Evolutionary conservation across 2,888 invertebrate species (phyloP), one percentile per base, ranked within the genome.

Genomic region (Lithophane ornitopus): DNA sequence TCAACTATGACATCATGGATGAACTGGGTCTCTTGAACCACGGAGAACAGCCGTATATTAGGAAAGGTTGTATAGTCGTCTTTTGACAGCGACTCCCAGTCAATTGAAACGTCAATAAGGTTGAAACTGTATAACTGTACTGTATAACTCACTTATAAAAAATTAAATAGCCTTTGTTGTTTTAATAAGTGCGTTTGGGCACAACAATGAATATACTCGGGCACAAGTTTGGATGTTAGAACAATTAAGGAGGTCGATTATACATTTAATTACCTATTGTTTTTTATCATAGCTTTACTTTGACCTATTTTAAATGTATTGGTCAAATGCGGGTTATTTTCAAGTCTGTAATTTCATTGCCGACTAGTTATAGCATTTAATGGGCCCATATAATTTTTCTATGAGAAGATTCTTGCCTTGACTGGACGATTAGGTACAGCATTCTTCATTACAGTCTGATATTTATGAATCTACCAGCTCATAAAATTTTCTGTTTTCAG

Each of bases 381-480:
- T 22, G 22, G 22, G 14, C 9, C 14, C 28, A 19, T 44, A 19
- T 6, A 11, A 12, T 3, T 9, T 16, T 41, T 22, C 26, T 67
- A 14, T 49, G 12, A 39, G 6, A 39, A 26, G 9, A 49, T 12
- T 26, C 1, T 34, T n/a, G 28, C 8, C 9, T 39, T 65, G 9
- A 22, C 2, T 16, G 16, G 97, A 97, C 46, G 95, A 97, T 0
- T 49, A 19, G 49, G 19, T 44, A 11, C 41, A 11, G 11, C 7
- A 26, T 26, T 63, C 19, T 63, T 44, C 44, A 26, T 44, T 19
- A 65, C 11, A 26, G 16, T 14, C 8, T 26, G 14, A 56, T 56
- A 7, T 58, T 28, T 28, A 28, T 28, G 28, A 58, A 46, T 46
- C 46, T 22, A 19, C 8, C 19, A 65, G 34, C 34, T 56, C 12